Evolutionary conservation across 92 coral and sea anemone genomes (phyloP), one percentile per base, ranked within the genome.

Genomic region (Porites rus): DNA sequence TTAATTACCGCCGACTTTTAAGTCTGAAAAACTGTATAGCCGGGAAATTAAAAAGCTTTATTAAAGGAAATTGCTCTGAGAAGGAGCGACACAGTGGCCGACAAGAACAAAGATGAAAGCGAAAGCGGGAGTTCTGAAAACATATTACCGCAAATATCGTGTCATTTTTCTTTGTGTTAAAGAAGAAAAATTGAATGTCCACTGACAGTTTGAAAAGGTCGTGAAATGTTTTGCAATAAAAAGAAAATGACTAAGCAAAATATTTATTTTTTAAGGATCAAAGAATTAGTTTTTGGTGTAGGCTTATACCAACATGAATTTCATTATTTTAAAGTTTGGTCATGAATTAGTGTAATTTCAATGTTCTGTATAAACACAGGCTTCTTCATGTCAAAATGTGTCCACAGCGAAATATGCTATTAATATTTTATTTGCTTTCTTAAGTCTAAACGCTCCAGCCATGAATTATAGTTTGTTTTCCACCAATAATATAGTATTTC

Each of bases 391-490:
- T 38, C 46, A 38, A 38, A 38, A 28, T 69, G 13, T 38, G 65
- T 54, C 76, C 10, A 18, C 66, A 60, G 19, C 6, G 20, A 64
- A 58, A 21, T 14, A 80, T 52, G 28, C 63, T 72, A 82, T 60
- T 59, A 43, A 63, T 72, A 6, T 50, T 82, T 46, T 58, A 82
- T 82, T 82, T 82, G 63, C 24, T 81, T 81, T 81, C 16, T 10
- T 59, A 7, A 58, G 19, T 0, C 58, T 51, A 17, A 67, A 25
- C 70, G 22, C 56, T 54, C 54, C 25, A 9, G 59, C 8, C 6
- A 69, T 70, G n/a, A 54, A 54, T 18, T 56, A 25, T 14, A 54
- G 77, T 69, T 65, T 38, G 46, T n/a, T 54, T 69, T 81, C 86
- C 54, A n/a, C 79, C 79, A 82, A 72, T 72, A 65, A 20, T 18